These are phyloP conservation scores for Zygothrica quintamaculata DNA, from an alignment of 2,888 invertebrate genomes.

Conservation along the genomic window DNA sequence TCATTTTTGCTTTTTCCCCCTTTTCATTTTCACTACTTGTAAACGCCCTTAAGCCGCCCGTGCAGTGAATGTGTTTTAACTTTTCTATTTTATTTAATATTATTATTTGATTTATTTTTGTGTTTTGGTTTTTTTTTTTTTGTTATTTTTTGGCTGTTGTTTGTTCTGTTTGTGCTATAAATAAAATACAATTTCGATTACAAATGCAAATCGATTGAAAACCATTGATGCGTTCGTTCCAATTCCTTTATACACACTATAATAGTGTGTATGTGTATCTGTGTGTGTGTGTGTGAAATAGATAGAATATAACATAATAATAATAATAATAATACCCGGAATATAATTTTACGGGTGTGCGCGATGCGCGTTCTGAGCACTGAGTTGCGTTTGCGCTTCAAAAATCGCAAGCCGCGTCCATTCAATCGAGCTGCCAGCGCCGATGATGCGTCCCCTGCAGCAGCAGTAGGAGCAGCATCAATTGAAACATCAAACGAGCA, in stretches of 20 bases:
- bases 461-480: conserved; percentile 17
- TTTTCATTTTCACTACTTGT: too few species aligned
- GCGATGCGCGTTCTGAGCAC: conserved; percentile 75
- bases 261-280: conserved; percentile 7
- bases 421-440: conserved; percentile 76
- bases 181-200: conserved; percentile 8
- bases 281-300: too few species aligned
- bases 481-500: conserved; percentile 21
- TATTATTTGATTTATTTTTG: conserved; percentile 10
- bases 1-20: too few species aligned
- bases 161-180: background rate
- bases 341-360: conserved; percentile 1
- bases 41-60: background rate
- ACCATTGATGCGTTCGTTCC: conserved; percentile 57
- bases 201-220: conserved; percentile 31
- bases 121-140: conserved; percentile 3
- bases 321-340: background rate
- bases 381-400: conserved; percentile 75
- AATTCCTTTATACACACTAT: conserved; percentile 38
- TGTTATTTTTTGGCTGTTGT: conserved; percentile 2
- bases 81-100: too few species aligned
- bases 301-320: background rate
- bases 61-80: background rate
- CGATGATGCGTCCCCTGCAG: conserved; percentile 61
- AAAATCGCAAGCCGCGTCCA: conserved; percentile 75